These are phyloP conservation scores for Hyles vespertilio DNA, from an alignment of 1,140 invertebrate species.

Conservation along the genomic window DNA sequence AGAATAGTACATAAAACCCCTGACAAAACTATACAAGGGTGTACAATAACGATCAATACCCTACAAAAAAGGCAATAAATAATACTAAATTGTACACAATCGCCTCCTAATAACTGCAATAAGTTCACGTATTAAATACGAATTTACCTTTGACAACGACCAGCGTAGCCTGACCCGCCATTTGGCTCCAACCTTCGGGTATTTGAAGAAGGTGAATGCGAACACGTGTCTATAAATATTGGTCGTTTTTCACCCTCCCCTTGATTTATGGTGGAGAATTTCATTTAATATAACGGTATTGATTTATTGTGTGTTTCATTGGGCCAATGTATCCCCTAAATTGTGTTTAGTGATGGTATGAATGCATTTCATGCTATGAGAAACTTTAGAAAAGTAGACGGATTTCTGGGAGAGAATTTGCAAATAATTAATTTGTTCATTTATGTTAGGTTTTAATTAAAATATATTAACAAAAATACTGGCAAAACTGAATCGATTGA, in stretches of 20 bases:
- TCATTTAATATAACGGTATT: conserved; percentile 58
- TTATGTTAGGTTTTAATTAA: too few species aligned
- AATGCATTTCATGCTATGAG: conserved; percentile 18
- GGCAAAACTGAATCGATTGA: too few species aligned
- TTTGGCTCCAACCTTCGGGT: conserved; percentile 5
- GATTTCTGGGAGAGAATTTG: too few species aligned
- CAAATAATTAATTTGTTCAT: too few species aligned
- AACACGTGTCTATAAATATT: conserved; percentile 19
- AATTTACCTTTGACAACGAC: conserved; percentile 43
- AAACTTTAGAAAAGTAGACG: too few species aligned
- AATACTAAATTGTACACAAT: conserved; percentile 30
- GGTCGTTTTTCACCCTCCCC: conserved; percentile 40
- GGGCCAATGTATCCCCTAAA: conserved; percentile 40
- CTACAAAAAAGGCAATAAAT: conserved; percentile 14
- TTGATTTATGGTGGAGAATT: conserved; percentile 51
- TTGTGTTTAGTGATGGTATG: conserved; percentile 45
- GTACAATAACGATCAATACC: too few species aligned
- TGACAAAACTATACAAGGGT: too few species aligned
- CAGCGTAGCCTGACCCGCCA: conserved; percentile 20
- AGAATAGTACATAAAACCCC: too few species aligned
- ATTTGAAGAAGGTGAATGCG: conserved; percentile 7
- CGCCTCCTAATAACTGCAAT: conserved; percentile 39
- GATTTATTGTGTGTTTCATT: conserved; percentile 53
- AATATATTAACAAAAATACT: too few species aligned
- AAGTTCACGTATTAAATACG: conserved; percentile 45